Percentiles rank a stretch among this genome's conserved stretches.
Evolutionary conservation across 1,140 invertebrate genomes (phyloP).

Genomic region (Megalopta genalis): DNA sequence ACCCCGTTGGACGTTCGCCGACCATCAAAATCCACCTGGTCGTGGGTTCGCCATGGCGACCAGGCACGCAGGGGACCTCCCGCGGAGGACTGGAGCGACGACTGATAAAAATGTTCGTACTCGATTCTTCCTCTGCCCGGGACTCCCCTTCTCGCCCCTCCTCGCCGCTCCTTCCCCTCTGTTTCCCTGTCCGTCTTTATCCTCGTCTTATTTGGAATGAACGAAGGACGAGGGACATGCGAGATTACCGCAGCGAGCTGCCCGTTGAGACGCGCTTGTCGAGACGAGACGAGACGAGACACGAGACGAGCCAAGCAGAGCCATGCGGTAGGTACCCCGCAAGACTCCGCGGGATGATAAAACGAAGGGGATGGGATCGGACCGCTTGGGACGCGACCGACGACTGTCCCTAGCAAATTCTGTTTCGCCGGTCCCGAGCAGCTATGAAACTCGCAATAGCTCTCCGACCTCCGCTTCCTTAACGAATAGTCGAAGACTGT

Average conservation of each 20-base stretch:
- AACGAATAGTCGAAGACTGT: too few species aligned
- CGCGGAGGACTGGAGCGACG: constrained; percentile 55
- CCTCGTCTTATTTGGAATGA: constrained; percentile 63
- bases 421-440: neutral
- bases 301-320: constrained; percentile 28
- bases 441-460: neutral
- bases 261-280: constrained; percentile 49
- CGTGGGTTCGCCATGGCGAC: constrained; percentile 13
- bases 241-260: constrained; percentile 58
- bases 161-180: neutral
- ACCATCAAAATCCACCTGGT: constrained; percentile 40
- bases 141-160: neutral
- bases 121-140: constrained; percentile 51
- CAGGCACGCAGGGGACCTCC: constrained; percentile 51
- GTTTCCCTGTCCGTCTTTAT: constrained; percentile 36
- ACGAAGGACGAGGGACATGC: constrained; percentile 62
- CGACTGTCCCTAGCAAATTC: constrained; percentile 23
- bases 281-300: constrained; percentile 33
- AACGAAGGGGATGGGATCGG: constrained; percentile 60
- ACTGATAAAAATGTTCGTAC: constrained; percentile 70
- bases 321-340: constrained; percentile 62
- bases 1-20: neutral
- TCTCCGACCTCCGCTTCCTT: neutral
- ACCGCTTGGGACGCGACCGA: constrained; percentile 49
- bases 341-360: constrained; percentile 61